These are phyloP conservation scores for Cataglyphis rosenhaueri DNA, from an alignment of 2,888 invertebrate species.

Conservation along the genomic window DNA sequence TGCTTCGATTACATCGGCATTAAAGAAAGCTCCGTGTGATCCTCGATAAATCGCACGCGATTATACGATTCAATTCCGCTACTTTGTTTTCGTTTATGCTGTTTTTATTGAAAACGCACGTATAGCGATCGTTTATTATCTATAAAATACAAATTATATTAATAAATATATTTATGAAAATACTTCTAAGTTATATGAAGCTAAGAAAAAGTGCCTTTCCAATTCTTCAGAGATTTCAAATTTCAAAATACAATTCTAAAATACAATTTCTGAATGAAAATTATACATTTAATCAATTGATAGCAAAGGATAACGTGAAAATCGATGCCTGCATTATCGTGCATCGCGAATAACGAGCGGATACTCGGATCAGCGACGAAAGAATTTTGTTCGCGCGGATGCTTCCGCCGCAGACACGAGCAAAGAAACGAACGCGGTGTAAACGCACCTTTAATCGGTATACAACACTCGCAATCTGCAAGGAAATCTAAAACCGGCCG, in stretches of 20 bases:
- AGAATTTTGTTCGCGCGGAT: constrained; percentile 19
- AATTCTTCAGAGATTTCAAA: not conserved
- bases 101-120: constrained; percentile 40
- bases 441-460: constrained; percentile 58
- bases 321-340: constrained; percentile 5
- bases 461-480: constrained; percentile 56
- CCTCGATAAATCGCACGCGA: constrained; percentile 32
- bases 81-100: not conserved
- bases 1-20: not conserved
- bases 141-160: not conserved
- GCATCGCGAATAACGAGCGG: not conserved
- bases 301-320: not conserved
- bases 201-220: not conserved
- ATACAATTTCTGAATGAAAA: not conserved
- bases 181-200: constrained; percentile 1
- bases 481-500: constrained; percentile 62
- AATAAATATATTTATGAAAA: constrained; percentile 28
- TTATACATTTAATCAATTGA: not conserved
- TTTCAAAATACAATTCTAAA: not conserved
- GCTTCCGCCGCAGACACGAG: constrained; percentile 35
- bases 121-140: constrained; percentile 7
- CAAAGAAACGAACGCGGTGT: constrained; percentile 18
- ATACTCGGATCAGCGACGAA: constrained; percentile 9
- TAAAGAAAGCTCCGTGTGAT: not conserved
- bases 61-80: constrained; percentile 36